These are phyloP conservation scores for Ceratina japonica DNA, from an alignment of 1,140 invertebrate genomes.

Conservation along the genomic window DNA sequence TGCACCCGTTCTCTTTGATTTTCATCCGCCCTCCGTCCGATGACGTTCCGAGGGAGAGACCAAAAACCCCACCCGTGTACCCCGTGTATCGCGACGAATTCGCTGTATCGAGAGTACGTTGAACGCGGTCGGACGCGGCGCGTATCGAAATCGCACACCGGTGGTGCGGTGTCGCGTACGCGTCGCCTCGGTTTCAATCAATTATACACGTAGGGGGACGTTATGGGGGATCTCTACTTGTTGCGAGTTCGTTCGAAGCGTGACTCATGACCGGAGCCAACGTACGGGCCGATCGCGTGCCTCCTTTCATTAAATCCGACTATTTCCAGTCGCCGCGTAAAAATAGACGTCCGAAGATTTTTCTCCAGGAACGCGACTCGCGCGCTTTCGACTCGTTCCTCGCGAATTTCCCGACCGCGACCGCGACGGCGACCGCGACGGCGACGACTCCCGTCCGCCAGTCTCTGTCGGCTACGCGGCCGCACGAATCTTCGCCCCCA, in stretches of 20 bases:
- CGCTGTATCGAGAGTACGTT: too few species aligned
- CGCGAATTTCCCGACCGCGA: too few species aligned
- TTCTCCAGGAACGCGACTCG: conserved; percentile 10
- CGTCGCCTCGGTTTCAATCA: conserved; percentile 16
- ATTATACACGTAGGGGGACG: conserved; percentile 12
- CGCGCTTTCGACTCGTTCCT: not conserved
- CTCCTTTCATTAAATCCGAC: conserved; percentile 48
- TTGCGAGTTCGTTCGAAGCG: conserved; percentile 44
- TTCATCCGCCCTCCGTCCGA: not conserved
- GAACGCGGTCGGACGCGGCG: not conserved
- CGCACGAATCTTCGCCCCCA: too few species aligned
- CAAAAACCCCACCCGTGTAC: not conserved
- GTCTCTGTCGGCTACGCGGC: too few species aligned
- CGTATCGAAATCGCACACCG: conserved; percentile 28
- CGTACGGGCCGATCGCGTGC: conserved; percentile 47
- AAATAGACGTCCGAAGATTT: conserved; percentile 46
- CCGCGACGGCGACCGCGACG: too few species aligned
- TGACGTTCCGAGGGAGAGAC: not conserved
- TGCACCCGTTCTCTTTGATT: not conserved
- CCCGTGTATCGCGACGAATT: not conserved
- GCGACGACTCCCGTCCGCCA: too few species aligned
- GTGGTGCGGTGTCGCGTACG: not conserved
- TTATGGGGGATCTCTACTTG: conserved; percentile 44
- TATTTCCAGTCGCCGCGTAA: conserved; percentile 45
- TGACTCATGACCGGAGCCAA: conserved; percentile 47